These are phyloP conservation scores for Oscarella lobularis DNA, from an alignment of 37 sponge, comb jelly and placozoan species.

Conservation along the genomic window DNA sequence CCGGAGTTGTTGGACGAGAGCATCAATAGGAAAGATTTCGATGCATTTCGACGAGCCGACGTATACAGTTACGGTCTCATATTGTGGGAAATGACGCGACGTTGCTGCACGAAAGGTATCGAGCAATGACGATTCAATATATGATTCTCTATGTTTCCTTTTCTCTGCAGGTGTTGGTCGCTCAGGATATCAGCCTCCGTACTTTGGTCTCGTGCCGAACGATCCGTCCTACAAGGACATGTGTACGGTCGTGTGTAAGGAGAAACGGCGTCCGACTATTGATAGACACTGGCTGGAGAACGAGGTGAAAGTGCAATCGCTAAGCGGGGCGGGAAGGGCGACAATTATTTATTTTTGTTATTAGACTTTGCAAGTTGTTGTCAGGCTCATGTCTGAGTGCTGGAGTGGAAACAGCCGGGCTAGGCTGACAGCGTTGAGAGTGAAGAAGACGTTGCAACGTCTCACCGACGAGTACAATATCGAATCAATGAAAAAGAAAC, in stretches of 20 bases:
- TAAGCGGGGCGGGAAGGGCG: too few species aligned
- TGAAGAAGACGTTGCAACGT: slow-evolving; percentile 39
- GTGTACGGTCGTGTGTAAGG: not conserved
- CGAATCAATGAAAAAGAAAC: too few species aligned
- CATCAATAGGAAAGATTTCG: slow-evolving; percentile 45
- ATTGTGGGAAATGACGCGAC: slow-evolving; percentile 71
- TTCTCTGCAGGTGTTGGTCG: not conserved
- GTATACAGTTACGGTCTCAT: slow-evolving; percentile 81
- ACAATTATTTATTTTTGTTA: too few species aligned
- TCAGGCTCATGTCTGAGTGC: slow-evolving; percentile 24
- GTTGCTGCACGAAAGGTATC: slow-evolving; percentile 8
- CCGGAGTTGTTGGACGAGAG: slow-evolving; percentile 81
- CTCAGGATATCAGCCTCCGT: not conserved
- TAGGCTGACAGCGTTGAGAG: slow-evolving; percentile 30
- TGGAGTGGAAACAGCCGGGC: slow-evolving; percentile 29
- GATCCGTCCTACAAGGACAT: not conserved
- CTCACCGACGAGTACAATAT: not conserved
- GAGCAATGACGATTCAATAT: too few species aligned
- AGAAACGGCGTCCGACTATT: slow-evolving; percentile 42
- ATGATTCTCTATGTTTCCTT: not conserved
- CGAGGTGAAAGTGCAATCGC: too few species aligned
- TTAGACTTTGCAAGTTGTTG: slow-evolving; percentile 17
- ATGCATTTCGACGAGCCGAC: slow-evolving; percentile 56
- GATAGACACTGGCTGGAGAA: not conserved
- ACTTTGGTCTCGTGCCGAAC: not conserved